Base-by-base conservation (phyloP, 1,140 invertebrate species). In the Achroia grisella region DNA sequence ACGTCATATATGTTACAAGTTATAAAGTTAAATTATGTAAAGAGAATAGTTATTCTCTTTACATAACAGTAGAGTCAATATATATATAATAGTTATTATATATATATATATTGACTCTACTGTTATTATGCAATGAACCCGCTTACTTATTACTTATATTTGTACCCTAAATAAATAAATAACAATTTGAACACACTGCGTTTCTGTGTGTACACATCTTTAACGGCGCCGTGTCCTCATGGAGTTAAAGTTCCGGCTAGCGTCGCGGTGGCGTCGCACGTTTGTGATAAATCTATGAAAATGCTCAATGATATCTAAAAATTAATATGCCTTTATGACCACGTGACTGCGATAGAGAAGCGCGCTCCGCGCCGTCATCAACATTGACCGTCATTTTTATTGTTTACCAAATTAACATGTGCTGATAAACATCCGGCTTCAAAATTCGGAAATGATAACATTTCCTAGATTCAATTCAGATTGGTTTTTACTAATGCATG, bases 201-300 rank as follows among this genome's bases (percentile, higher is more conserved):
- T 39, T 39, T 35, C 8, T 14, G 17, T 56, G 39, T 48, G 41
- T 12, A 47, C 44, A 42, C 42, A 31, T 36, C 41, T 42, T 56
- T 48, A 45, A 28, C 30, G 32, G 33, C 15, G 32, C 30, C 13
- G 28, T 4, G 28, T 17, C 27, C 12, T 23, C 17, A 3, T 6
- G 6, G 6, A 23, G 17, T 14, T 14, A 36, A 42, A 59, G 56
- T 54, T 59, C 56, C 56, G 56, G 56, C 48, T 51, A 46, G 56
- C 44, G 47, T 9, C 30, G 17, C 13, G 17, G 2, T 23, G 4
- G 33, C 11, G 33, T 11, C 12, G 13, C 14, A 35, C 46, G 51
- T 51, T 48, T 52, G 44, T 44, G 14, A 27, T 48, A 50, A 56
- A 56, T 45, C 43, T 42, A 56, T 28, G 31, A 50, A 55, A 54